phyloP scores from a whole-genome alignment of 2,113 vertebrate genomes.

The Hyla sarda region DNA sequence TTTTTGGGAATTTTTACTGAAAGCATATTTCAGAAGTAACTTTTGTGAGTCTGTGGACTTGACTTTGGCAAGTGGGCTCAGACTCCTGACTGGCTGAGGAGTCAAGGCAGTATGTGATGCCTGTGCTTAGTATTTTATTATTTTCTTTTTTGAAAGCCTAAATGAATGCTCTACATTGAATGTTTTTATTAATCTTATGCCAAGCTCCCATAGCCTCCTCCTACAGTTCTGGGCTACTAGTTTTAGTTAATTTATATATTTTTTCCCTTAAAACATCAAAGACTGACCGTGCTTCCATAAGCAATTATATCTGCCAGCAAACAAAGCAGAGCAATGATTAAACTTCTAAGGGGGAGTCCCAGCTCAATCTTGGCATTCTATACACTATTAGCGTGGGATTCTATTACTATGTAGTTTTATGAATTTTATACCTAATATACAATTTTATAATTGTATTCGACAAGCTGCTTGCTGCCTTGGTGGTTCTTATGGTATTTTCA shows the following conservation, averaged over 20 bases:
- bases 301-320: constrained; percentile 38
- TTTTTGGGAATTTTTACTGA: background rate
- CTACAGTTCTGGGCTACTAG: constrained; percentile 24
- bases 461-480: background rate
- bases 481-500: background rate
- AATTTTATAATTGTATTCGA: background rate
- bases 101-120: background rate
- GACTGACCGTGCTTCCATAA: constrained; percentile 4
- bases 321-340: constrained; percentile 22
- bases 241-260: constrained; percentile 20
- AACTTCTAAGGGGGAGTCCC: constrained; percentile 5
- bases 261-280: constrained; percentile 31
- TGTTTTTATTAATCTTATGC: constrained; percentile 14
- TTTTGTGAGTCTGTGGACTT: background rate
- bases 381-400: background rate
- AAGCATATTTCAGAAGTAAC: background rate
- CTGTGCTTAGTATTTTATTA: background rate
- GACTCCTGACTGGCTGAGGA: background rate
- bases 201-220: background rate
- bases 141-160: background rate
- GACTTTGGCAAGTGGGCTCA: background rate
- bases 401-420: background rate
- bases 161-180: background rate
- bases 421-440: background rate
- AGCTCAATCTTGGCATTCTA: background rate